phyloP scores from a whole-genome alignment of 2,797 vertebrate genomes.

The Hydrophis major region DNA sequence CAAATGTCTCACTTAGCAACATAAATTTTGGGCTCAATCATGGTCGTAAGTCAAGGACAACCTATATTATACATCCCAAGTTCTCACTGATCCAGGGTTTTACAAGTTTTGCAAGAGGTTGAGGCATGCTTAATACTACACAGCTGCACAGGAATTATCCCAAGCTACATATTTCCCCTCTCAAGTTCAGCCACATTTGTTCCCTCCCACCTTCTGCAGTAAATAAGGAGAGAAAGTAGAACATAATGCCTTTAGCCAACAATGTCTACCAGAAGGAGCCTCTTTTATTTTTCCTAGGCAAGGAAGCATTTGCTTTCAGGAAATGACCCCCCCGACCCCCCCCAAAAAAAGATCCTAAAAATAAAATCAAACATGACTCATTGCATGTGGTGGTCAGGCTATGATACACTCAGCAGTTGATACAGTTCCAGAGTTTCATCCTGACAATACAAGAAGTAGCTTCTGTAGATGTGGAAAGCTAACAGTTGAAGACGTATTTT shows the following conservation, averaged over 20 bases:
- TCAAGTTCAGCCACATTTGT: background rate
- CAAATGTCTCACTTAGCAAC: background rate
- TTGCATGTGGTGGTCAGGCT: background rate
- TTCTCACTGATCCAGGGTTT: background rate
- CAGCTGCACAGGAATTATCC: background rate
- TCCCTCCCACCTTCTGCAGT: background rate
- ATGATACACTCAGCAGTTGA: background rate
- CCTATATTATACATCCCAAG: background rate
- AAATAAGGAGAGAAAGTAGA: background rate
- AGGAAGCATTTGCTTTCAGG: background rate
- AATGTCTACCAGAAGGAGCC: background rate
- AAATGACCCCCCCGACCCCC: background rate
- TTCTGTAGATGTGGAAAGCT: background rate
- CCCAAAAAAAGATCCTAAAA: background rate
- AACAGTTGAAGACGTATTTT: background rate
- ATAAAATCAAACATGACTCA: conserved; percentile 22
- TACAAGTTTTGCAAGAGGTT: background rate
- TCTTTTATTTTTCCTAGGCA: background rate
- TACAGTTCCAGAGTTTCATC: background rate
- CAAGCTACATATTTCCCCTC: background rate
- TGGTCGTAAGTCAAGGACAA: background rate
- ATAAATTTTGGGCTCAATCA: background rate
- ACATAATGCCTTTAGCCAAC: background rate
- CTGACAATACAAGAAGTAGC: background rate
- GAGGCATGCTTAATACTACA: background rate